Percentiles rank a stretch among this genome's conserved stretches.
phyloP scores from a whole-genome alignment of 2,113 vertebrate genomes.

The Emydura subglobosa region DNA sequence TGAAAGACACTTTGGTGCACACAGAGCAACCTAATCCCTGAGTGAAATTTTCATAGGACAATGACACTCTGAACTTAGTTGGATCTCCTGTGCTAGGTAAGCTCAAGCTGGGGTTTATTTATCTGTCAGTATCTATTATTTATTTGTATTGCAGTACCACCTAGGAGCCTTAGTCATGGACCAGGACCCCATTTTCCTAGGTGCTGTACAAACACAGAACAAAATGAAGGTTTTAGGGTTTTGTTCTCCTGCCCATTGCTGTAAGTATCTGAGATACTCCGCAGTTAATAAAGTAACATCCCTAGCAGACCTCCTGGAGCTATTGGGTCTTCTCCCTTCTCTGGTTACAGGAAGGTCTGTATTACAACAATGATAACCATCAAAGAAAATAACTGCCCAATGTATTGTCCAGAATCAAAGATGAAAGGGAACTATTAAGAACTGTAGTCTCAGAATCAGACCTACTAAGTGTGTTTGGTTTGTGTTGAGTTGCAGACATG shows the following conservation, averaged over 20 bases:
- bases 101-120: neutral
- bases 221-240: neutral
- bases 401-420: neutral
- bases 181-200: neutral
- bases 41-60: neutral
- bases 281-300: neutral
- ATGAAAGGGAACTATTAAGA: neutral
- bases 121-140: neutral
- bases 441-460: neutral
- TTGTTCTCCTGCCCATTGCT: neutral
- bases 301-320: neutral
- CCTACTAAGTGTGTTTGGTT: neutral
- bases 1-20: neutral
- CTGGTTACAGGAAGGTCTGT: neutral
- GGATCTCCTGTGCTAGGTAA: neutral
- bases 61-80: neutral
- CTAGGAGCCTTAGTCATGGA: neutral
- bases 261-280: neutral
- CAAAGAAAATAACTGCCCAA: neutral
- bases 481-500: fast-evolving
- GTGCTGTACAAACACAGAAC: fast-evolving
- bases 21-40: neutral
- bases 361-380: neutral
- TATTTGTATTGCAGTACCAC: neutral
- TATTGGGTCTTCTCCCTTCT: constrained; percentile 5